A percentile compares a stretch with the other conserved stretches of the same genome.
Conservation (phyloP, 2,797 vertebrate genomes). For the Phoxinus dragarum region DNA sequence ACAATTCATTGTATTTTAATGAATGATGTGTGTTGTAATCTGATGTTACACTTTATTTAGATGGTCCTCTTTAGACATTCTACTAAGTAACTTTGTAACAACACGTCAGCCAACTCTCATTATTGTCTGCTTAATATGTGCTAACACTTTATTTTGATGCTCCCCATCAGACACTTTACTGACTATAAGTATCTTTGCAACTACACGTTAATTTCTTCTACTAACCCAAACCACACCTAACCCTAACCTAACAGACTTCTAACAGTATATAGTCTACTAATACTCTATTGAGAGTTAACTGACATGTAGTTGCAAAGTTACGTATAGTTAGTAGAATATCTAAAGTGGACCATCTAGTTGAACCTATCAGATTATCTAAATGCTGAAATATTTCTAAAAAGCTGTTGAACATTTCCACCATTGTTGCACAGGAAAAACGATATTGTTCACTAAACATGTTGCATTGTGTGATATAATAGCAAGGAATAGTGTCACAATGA, state of each 20-base stretch:
- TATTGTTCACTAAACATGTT: no score
- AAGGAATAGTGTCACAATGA: no score
- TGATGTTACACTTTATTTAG: neutral
- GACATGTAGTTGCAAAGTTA: neutral
- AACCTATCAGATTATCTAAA: neutral
- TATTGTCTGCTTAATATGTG: neutral
- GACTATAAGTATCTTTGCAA: neutral
- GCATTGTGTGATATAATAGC: no score
- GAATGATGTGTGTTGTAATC: neutral
- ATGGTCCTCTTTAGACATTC: neutral
- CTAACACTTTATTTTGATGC: neutral
- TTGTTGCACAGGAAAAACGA: neutral
- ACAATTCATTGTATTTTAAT: neutral
- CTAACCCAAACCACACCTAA: neutral
- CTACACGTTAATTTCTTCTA: neutral
- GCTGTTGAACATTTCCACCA: neutral
- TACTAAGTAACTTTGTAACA: neutral
- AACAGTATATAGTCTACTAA: neutral
- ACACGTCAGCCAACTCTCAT: neutral
- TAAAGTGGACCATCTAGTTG: neutral
- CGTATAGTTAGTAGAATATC: neutral
- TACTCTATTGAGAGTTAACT: neutral
- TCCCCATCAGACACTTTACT: neutral
- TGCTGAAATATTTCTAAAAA: neutral
- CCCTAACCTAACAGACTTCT: neutral